phyloP scores from a whole-genome alignment of 1,140 invertebrate genomes.

The Bicyclus anynana region DNA sequence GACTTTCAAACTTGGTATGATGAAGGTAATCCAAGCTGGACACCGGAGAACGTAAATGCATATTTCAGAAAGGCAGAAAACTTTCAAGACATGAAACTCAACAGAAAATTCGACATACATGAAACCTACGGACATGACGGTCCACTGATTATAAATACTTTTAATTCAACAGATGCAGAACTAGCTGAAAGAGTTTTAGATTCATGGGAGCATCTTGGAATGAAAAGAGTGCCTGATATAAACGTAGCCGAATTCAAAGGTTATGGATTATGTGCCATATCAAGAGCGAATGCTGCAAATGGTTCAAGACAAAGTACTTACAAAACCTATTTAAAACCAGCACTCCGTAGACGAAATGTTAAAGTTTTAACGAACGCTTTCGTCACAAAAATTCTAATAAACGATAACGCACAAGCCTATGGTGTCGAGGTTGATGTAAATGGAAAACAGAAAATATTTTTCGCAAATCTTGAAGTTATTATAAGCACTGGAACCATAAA shows the following conservation, averaged over 20 bases:
- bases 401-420: constrained; percentile 35
- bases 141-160: constrained; percentile 38
- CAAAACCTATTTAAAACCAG: constrained; percentile 78
- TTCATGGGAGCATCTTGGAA: constrained; percentile 44
- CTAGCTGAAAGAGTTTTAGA: constrained; percentile 53
- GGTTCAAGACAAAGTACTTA: constrained; percentile 80
- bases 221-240: constrained; percentile 41
- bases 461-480: constrained; percentile 72
- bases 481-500: constrained; percentile 74
- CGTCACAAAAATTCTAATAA: constrained; percentile 68
- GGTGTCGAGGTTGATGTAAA: constrained; percentile 53
- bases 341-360: constrained; percentile 81
- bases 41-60: constrained; percentile 53
- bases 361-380: constrained; percentile 79
- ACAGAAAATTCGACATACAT: constrained; percentile 21
- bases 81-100: constrained; percentile 34
- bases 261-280: constrained; percentile 35
- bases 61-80: constrained; percentile 44
- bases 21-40: constrained; percentile 63
- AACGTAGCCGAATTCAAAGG: constrained; percentile 23
- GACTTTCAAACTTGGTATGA: constrained; percentile 83
- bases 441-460: constrained; percentile 36
- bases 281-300: constrained; percentile 50
- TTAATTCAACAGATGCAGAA: constrained; percentile 35
- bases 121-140: constrained; percentile 40